These are phyloP conservation scores for Channa striata DNA, from an alignment of 2,797 vertebrate genomes.

Conservation along the genomic window DNA sequence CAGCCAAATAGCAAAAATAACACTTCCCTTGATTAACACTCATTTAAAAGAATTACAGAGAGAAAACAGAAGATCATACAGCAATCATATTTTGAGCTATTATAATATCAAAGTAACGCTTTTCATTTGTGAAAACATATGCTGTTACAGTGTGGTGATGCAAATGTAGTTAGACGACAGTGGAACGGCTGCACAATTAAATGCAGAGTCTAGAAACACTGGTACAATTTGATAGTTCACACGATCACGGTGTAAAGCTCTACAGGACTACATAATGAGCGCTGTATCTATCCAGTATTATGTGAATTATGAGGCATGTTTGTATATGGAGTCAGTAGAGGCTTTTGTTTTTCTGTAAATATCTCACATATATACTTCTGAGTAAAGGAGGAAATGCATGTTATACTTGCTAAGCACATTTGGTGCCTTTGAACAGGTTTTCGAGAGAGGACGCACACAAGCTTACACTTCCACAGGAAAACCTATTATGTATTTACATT, in stretches of 20 bases:
- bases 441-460: not conserved
- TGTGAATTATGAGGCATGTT: constrained; percentile 27
- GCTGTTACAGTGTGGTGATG: constrained; percentile 30
- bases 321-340: constrained; percentile 25
- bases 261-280: constrained; percentile 11
- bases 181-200: constrained; percentile 44
- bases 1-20: constrained; percentile 53
- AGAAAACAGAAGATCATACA: constrained; percentile 51
- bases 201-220: constrained; percentile 39
- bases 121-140: constrained; percentile 53
- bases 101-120: constrained; percentile 51
- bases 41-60: constrained; percentile 53
- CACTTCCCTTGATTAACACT: constrained; percentile 57
- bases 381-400: constrained; percentile 3
- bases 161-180: constrained; percentile 36
- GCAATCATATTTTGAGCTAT: constrained; percentile 41
- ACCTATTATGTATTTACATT: constrained; percentile 67
- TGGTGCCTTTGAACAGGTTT: constrained; percentile 20
- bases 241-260: constrained; percentile 29
- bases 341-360: constrained; percentile 27
- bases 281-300: constrained; percentile 20
- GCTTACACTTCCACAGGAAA: constrained; percentile 52
- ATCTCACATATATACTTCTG: constrained; percentile 19
- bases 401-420: constrained; percentile 1
- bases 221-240: constrained; percentile 43